These are phyloP conservation scores for Falco rusticolus DNA, from an alignment of 2,797 vertebrate genomes.

Conservation along the genomic window DNA sequence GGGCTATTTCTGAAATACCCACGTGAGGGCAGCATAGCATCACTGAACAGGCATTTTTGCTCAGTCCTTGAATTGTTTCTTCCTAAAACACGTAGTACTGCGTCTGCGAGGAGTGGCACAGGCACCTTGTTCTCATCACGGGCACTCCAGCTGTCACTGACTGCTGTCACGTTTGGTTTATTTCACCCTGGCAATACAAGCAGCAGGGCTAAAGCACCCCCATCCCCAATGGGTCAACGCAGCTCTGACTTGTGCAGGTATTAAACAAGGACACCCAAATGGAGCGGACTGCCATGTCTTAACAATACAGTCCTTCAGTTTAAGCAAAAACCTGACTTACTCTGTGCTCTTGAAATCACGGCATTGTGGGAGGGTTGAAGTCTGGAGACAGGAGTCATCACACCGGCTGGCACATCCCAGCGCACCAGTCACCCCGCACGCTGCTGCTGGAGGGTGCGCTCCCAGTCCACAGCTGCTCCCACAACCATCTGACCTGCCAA, in stretches of 20 bases:
- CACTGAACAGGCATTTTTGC: accelerated
- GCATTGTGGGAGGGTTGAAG: accelerated
- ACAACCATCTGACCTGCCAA: accelerated
- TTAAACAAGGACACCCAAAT: background rate
- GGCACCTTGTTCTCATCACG: background rate
- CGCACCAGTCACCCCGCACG: accelerated
- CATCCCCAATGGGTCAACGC: no score
- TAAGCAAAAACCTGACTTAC: background rate
- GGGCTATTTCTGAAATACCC: background rate
- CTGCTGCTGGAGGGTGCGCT: background rate
- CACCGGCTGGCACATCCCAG: accelerated
- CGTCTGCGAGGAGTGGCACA: accelerated
- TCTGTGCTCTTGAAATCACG: background rate
- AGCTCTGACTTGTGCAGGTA: background rate
- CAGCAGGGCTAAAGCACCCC: background rate
- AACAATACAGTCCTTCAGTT: background rate
- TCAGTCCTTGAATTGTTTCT: accelerated
- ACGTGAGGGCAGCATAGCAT: slow-evolving; percentile 22
- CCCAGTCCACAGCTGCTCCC: background rate
- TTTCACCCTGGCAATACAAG: background rate
- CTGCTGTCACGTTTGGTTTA: background rate
- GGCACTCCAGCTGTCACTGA: no score
- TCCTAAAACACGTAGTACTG: accelerated
- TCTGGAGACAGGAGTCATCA: background rate
- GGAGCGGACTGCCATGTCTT: accelerated